Evolutionary conservation across 2,113 vertebrate genomes (phyloP), one percentile per base, ranked within the genome.

Genomic region (Lagopus muta): DNA sequence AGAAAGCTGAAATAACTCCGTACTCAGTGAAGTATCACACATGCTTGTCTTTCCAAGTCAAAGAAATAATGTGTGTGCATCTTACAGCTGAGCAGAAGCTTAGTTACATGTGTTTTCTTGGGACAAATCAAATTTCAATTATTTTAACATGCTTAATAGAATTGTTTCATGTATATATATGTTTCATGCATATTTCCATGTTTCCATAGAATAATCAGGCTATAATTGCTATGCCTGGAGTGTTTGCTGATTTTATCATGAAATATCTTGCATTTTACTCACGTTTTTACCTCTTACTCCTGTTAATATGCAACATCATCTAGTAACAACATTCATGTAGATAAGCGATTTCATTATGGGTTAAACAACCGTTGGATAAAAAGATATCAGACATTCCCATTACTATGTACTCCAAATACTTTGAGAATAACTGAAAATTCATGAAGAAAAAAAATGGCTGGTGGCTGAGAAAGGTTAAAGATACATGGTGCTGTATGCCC

Each of bases 291-390:
- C 19, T 55, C 76, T 86, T 38, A 70, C 6, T 60, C 22, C 2
- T 24, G 43, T n/a, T 90, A 32, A 3, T 42, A 17, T n/a, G 0
- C 0, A 61, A 15, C 30, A 48, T 36, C 36, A 32, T 57, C 10
- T 14, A 70, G 15, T 11, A 66, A 73, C 40, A 70, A 57, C 61
- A 22, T 45, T 69, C 11, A 45, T 87, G 16, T 3, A 89, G 15
- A 28, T 34, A 86, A 42, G 34, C 1, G 1, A 42, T 76, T 79
- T 92, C 73, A 25, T 47, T 72, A n/a, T 1, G 50, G 5, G 10
- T 48, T 54, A 61, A 61, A 6, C 6, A 84, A 43, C 27, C 38
- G 36, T 38, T 36, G 57, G 40, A 65, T 50, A 61, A 90, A 89
- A 91, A 78, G 5, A 43, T 30, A 57, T 0, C 3, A 50, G 6